Evolutionary conservation across 2,113 vertebrate genomes (phyloP), one percentile per base, ranked within the genome.

Genomic region (Acrocephalus arundinaceus): DNA sequence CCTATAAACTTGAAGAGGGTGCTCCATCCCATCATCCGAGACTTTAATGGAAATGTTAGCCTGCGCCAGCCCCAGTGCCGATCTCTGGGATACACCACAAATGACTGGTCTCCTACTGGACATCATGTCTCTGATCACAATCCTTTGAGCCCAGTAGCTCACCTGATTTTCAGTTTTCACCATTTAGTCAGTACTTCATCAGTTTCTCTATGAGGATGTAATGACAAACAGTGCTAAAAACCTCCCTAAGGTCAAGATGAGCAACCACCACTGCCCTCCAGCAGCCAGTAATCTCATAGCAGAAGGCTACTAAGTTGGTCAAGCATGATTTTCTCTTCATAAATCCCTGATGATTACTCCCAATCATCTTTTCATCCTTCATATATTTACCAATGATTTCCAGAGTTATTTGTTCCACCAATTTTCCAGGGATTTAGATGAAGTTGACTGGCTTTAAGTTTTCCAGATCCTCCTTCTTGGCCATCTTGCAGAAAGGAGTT

Each of bases 1-100:
- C 19, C 77, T 25, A 51, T 74, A 52, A 11, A 41, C 30, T 30
- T n/a, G 21, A 58, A 35, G 19, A 39, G 41, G 4, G 9, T 49
- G 33, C 27, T 24, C 51, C 39, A 15, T n/a, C 37, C n/a, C 31
- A 33, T 30, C 55, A 39, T 20, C 30, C 41, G 27, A 58, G 10
- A 11, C 30, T 12, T 33, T 14, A 20, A 39, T 4, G 37, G 51
- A 70, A 37, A 48, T 13, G 4, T n/a, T 23, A 79, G 61, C 33
- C 39, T 30, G 15, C 43, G 12, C 37, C 18, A 33, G 17, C 15
- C 24, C 19, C 71, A 28, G 22, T 17, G 20, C 52, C 0, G 0
- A 13, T 24, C 45, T 27, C 52, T 35, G 35, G 58, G 10, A 5
- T 83, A 24, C 13, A 43, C 8, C 30, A 35, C n/a, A 31, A 35